These are phyloP conservation scores for Pandemis cinnamomeana DNA, from an alignment of 2,888 invertebrate genomes.

Conservation along the genomic window DNA sequence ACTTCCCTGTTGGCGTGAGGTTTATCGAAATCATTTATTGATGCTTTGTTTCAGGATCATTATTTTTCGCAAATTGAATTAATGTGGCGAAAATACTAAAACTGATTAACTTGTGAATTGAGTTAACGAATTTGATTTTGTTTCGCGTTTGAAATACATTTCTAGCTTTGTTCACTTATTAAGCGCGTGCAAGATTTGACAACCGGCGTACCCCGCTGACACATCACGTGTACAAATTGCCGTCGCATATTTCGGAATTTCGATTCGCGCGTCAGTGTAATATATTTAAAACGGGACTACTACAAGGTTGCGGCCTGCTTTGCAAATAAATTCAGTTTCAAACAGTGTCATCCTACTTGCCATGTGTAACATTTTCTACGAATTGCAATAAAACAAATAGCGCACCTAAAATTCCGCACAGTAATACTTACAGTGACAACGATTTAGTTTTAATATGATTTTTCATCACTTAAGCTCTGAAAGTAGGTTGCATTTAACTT, in stretches of 20 bases:
- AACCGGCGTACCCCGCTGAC: conserved; percentile 46
- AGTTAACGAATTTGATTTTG: neutral
- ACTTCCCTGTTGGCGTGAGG: conserved; percentile 4
- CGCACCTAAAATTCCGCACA: conserved; percentile 2
- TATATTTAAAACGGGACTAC: conserved; percentile 46
- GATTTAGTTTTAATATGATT: conserved; percentile 1
- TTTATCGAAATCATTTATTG: neutral
- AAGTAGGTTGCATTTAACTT: too few relatives aligned
- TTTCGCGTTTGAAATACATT: neutral
- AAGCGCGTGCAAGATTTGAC: conserved; percentile 37
- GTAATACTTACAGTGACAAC: neutral
- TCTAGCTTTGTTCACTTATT: conserved; percentile 3
- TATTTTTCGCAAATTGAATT: neutral
- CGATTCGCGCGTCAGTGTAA: conserved; percentile 38
- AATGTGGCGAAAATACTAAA: neutral
- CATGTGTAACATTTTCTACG: conserved; percentile 34
- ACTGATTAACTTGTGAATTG: neutral
- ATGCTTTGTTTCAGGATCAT: neutral
- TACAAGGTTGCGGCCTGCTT: conserved; percentile 54
- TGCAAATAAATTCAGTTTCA: conserved; percentile 42
- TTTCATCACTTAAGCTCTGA: too few relatives aligned
- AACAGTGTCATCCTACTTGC: conserved; percentile 22
- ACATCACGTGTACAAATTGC: conserved; percentile 42
- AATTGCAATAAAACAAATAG: neutral
- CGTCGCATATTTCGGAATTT: conserved; percentile 45